A percentile compares a stretch with the other conserved stretches of the same genome.
Conservation (phyloP, 1,140 invertebrate species). For the Drosophila miranda region DNA sequence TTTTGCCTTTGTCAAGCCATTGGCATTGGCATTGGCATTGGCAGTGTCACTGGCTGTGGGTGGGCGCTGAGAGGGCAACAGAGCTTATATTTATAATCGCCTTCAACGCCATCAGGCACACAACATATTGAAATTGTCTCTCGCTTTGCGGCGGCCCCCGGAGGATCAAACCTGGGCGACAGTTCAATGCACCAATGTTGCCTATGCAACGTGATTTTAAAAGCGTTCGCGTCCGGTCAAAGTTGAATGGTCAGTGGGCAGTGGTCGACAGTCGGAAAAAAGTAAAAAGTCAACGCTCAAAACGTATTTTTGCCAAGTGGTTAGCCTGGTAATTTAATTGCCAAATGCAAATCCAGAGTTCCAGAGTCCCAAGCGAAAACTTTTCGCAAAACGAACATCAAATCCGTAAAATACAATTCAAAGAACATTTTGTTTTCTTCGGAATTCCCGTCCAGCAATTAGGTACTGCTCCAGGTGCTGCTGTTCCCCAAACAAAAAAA, state of each 20-base stretch:
- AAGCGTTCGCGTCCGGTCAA: constrained; percentile 19
- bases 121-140: constrained; percentile 58
- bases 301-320: constrained; percentile 31
- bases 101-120: constrained; percentile 25
- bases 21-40: too few relatives aligned
- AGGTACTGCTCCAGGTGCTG: constrained; percentile 30
- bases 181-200: constrained; percentile 39
- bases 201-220: constrained; percentile 36
- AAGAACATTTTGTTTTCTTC: background rate
- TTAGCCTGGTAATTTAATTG: constrained; percentile 53
- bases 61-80: background rate
- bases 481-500: constrained; percentile 5
- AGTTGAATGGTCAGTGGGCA: constrained; percentile 51
- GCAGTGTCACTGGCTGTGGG: background rate
- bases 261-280: background rate
- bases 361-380: constrained; percentile 1
- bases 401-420: constrained; percentile 23
- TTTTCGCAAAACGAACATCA: constrained; percentile 8
- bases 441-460: constrained; percentile 21
- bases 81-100: constrained; percentile 24
- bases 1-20: constrained; percentile 10
- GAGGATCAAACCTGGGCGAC: background rate
- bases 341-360: constrained; percentile 46
- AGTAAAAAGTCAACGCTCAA: constrained; percentile 25
- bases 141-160: background rate